Evolutionary conservation across 2,797 vertebrate genomes (phyloP), one percentile per base, ranked within the genome.

Genomic region (Sebastes melanostomus): DNA sequence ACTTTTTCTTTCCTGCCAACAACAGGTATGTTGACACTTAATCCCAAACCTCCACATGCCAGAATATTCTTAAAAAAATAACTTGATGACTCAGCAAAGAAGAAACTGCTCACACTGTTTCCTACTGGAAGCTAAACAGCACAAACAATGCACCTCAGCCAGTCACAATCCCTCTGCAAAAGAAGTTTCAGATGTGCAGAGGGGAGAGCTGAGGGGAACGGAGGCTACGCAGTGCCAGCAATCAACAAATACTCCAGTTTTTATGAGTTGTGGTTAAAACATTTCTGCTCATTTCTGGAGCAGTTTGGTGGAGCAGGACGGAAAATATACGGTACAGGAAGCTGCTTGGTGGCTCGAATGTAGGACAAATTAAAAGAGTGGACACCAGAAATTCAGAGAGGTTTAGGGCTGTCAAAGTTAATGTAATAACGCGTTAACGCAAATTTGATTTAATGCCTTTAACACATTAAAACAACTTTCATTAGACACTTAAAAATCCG

Each of bases 181-280:
- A 89, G 72, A 20, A 10, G 72, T 70, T 85, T 82, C 90, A 91
- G 81, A 85, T 89, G 87, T 87, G 75, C 25, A 11, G 56, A 62
- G 54, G 18, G 76, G 76, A 77, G 73, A 77, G 73, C 66, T 13
- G 72, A 77, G 63, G 61, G 61, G 66, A 52, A 52, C 3, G 3
- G 46, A 30, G 69, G 66, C 46, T 58, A 16, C 0, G 42, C 56
- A 0, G 27, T 13, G 82, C 84, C 74, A 82, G 59, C 34, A 82
- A 6, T n/a, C 58, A 54, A 50, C 63, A 71, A 55, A 46, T 9
- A 25, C 63, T 72, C 24, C 20, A 9, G 12, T 14, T n/a, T 66
- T 81, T 67, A 80, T 2, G 72, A 67, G 32, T 0, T 3, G 63
- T 20, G 77, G 29, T 63, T 61, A 2, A 61, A 75, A 62, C 18